Conservation (phyloP, 2,888 invertebrate species). For the Perizoma flavofasciatum region DNA sequence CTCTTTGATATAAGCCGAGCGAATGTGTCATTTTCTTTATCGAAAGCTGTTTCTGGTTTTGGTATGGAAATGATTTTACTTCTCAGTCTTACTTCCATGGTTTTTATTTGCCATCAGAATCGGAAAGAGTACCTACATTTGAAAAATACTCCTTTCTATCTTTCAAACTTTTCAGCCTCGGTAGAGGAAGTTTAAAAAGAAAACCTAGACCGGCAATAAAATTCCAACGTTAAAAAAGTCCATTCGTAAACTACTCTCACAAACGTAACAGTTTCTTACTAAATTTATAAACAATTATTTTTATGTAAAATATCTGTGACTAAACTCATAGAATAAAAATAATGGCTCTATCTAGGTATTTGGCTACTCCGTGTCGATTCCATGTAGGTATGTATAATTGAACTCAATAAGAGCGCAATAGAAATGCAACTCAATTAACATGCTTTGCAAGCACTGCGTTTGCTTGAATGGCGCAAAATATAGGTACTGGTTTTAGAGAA, state of each 20-base stretch:
- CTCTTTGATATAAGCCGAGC: constrained; percentile 60
- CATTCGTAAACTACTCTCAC: too few species aligned
- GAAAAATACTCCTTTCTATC: too few species aligned
- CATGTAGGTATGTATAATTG: constrained; percentile 5
- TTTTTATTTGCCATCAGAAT: too few species aligned
- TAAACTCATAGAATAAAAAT: constrained; percentile 38
- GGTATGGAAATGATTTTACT: neutral
- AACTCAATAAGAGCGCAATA: constrained; percentile 3
- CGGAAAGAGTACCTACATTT: too few species aligned
- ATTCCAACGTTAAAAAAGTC: too few species aligned
- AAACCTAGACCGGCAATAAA: too few species aligned
- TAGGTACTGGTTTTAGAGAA: too few species aligned
- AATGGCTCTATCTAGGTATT: constrained; percentile 62
- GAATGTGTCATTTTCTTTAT: constrained; percentile 37
- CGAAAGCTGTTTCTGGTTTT: constrained; percentile 9
- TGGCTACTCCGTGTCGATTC: constrained; percentile 40
- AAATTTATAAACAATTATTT: neutral
- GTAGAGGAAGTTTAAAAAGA: too few species aligned
- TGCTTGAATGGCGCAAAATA: too few species aligned
- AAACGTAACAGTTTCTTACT: neutral
- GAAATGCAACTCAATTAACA: constrained; percentile 10
- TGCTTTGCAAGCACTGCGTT: too few species aligned
- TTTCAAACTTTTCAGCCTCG: too few species aligned
- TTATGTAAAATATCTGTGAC: constrained; percentile 4
- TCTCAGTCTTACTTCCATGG: neutral